Conservation (phyloP, 2,888 invertebrate species). For the Xestia xanthographa region DNA sequence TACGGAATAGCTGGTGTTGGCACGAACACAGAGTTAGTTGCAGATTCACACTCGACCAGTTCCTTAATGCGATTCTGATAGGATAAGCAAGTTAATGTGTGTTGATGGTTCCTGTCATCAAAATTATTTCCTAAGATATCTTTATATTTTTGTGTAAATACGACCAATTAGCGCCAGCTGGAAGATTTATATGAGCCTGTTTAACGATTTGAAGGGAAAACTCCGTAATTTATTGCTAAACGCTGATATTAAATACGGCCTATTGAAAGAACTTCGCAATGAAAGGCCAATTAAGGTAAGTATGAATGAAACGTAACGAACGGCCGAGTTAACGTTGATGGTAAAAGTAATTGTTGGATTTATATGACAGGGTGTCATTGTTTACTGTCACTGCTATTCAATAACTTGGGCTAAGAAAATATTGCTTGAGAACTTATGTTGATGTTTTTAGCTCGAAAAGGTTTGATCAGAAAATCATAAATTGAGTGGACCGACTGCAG, state of each 20-base stretch:
- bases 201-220: conserved; percentile 40
- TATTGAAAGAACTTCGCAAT: conserved; percentile 53
- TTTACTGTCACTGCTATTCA: conserved; percentile 28
- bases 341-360: conserved; percentile 29
- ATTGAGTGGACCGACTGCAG: not conserved
- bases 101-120: conserved; percentile 24
- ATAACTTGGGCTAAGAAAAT: not conserved
- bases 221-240: conserved; percentile 45
- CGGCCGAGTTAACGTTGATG: conserved; percentile 32
- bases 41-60: conserved; percentile 35
- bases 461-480: not conserved
- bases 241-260: conserved; percentile 40
- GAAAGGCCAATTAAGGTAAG: conserved; percentile 50
- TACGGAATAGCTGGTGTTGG: conserved; percentile 41
- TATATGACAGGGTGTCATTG: conserved; percentile 35
- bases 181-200: conserved; percentile 32
- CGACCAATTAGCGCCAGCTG: conserved; percentile 31
- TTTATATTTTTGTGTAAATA: conserved; percentile 42
- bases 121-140: conserved; percentile 15
- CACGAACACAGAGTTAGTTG: conserved; percentile 21
- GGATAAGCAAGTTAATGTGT: conserved; percentile 34
- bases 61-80: conserved; percentile 33
- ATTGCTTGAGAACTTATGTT: not conserved
- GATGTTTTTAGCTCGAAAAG: not conserved
- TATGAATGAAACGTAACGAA: conserved; percentile 37